Evolutionary conservation across 2,113 vertebrate genomes (phyloP).

Genomic region (Psammodynastes pulverulentus): DNA sequence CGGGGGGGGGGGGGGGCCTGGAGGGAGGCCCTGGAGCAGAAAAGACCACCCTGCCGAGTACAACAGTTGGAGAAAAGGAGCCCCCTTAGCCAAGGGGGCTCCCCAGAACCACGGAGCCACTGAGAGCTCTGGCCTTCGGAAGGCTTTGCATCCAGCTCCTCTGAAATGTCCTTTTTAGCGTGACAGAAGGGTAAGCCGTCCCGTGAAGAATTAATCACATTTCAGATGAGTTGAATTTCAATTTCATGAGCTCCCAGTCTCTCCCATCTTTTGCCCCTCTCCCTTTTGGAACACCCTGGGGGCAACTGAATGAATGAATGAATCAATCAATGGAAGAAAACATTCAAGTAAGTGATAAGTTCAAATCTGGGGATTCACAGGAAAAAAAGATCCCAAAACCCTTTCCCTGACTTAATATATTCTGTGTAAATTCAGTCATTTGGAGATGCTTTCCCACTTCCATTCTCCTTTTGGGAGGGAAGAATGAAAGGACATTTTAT

Average conservation of each 20-base stretch:
- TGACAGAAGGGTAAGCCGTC: not conserved
- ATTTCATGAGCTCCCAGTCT: not conserved
- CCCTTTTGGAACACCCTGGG: not conserved
- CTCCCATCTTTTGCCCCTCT: not conserved
- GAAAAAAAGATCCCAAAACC: not conserved
- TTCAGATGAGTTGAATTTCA: not conserved
- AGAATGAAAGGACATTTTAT: not conserved
- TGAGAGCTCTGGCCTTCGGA: not conserved
- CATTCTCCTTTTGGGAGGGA: not conserved
- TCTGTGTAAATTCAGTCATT: not conserved
- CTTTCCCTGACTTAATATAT: not conserved
- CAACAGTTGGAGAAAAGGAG: not conserved
- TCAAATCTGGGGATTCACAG: not conserved
- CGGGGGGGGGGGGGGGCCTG: too few relatives aligned
- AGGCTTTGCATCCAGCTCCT: not conserved
- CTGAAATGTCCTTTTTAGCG: not conserved
- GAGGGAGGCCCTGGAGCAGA: not conserved
- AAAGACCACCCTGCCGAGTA: not conserved
- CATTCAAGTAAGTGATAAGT: not conserved
- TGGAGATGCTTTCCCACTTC: not conserved
- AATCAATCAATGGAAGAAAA: too few relatives aligned
- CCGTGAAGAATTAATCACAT: not conserved
- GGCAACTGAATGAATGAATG: too few relatives aligned
- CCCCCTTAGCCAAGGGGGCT: not conserved
- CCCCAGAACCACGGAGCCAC: not conserved